Evolutionary conservation across 64 coral and sea anemone species (phyloP).

Genomic region (Stichodactyla helianthus): DNA sequence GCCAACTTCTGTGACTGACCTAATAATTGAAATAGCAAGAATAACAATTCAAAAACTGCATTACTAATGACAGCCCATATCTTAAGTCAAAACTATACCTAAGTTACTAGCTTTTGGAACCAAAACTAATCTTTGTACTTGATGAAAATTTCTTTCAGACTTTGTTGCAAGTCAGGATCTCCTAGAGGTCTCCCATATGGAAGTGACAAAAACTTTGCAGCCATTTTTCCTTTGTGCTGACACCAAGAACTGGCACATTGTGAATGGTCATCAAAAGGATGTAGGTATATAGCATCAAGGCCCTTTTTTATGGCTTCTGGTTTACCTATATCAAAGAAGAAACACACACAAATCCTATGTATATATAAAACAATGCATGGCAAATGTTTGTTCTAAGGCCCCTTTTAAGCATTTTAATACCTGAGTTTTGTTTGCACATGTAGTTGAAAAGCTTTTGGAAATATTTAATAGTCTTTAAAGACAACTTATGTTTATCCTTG

Average conservation of each 20-base stretch:
- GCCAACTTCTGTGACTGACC: neutral
- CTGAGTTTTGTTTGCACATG: neutral
- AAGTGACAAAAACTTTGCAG: neutral
- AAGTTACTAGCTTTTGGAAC: no score
- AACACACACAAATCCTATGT: no score
- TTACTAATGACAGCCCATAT: no score
- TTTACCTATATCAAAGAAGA: neutral
- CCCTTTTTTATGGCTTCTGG: neutral
- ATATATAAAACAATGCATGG: no score
- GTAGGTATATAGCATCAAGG: neutral
- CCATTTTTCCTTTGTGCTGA: neutral
- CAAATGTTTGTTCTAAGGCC: no score
- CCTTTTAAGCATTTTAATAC: no score
- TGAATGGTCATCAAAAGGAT: neutral
- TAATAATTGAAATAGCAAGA: no score
- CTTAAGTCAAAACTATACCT: no score
- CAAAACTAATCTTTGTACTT: neutral
- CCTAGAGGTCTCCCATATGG: neutral
- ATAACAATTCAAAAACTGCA: no score
- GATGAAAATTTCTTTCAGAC: neutral
- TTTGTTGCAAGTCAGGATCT: neutral
- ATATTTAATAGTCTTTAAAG: neutral
- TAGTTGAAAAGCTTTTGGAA: neutral
- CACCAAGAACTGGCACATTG: neutral
- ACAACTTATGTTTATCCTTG: neutral